Base-by-base conservation (phyloP, 2,797 vertebrate species). In the Hirundo rustica region DNA sequence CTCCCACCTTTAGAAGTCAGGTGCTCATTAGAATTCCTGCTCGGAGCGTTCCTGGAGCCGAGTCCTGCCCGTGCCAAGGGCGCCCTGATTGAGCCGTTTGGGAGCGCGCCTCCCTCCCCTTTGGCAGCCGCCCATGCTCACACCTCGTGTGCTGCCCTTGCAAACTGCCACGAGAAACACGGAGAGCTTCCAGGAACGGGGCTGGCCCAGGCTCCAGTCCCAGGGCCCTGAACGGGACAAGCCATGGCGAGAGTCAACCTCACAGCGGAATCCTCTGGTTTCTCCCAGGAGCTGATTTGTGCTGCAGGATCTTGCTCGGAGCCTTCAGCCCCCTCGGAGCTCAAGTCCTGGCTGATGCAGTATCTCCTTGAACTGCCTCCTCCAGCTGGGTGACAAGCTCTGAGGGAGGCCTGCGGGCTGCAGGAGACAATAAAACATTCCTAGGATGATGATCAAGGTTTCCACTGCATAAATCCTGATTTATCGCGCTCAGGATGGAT, bases 1-100 rank as follows among this genome's bases (percentile, higher is more conserved):
- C 83, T 64, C 44, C 23, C 32, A 45, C 45, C 57, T 51, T 81
- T 74, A 22, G n/a, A 68, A 76, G 38, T 6, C 55, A 74, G 15
- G 23, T 53, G 13, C 75, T 80, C 16, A 44, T 80, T 40, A 5
- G 36, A 89, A 76, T 86, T 84, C 27, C 29, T 66, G 67, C 19
- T 86, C 45, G 18, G 77, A n/a, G 74, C 51, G 57, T 13, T 51
- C n/a, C 45, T 85, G 40, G 79, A 34, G 57, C 61, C 60, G 79
- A 16, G 57, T 65, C 60, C 66, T 93, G 80, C 60, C 73, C 88
- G 51, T 91, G 87, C 95, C 91, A 72, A 76, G 58, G 66, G 87
- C 88, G 29, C 47, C 70, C 64, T 58, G 89, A 87, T 61, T 50
- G 92, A 92, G 79, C 85, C 0, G 0, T 93, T 92, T 50, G 67